Evolutionary conservation across 2,888 invertebrate species (phyloP), one percentile per base, ranked within the genome.

Genomic region (Chorisops tibialis): DNA sequence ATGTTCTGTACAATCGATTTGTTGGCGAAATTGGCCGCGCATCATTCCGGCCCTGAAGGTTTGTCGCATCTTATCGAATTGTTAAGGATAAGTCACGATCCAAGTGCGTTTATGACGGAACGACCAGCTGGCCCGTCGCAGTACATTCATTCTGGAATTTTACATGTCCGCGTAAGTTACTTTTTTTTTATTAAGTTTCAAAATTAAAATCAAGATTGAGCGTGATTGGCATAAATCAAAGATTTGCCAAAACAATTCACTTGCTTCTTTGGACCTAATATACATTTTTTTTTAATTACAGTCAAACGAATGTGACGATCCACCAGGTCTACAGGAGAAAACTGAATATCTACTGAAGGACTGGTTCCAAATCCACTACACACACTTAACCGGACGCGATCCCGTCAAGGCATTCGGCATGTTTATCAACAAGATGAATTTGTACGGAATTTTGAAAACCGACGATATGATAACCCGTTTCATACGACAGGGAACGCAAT

Each of bases 381-480:
- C 87, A 16, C 78, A 77, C 59, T 88, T 90, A 4, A 83, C 87
- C 14, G 89, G 89, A 54, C 86, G 92, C 43, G 93, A 93, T 73
- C 86, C 92, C 0, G 87, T 88, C 0, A 96, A 96, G 77, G 93
- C 96, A 41, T 96, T 98, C 78, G 88, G 91, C 66, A 80, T 92
- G 68, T 97, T 97, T 78, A 95, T 98, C 3, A 93, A 93, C 72
- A 91, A 96, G 78, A 95, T 99, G 96, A 96, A 96, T 76, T 85
- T 92, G 71, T 91, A 93, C 70, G 95, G 99, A 4, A 95, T 99
- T 64, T 81, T 97, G 58, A 97, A 97, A 78, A 96, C 96, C 0
- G 99, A 99, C 74, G 98, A 99, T 73, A 83, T 96, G 72, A 96
- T 99, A 66, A 95, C 96, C 0, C 81, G 97, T 62, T 99, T 99